Base-by-base conservation (phyloP, 1,140 invertebrate genomes). In the Melitaea cinxia region DNA sequence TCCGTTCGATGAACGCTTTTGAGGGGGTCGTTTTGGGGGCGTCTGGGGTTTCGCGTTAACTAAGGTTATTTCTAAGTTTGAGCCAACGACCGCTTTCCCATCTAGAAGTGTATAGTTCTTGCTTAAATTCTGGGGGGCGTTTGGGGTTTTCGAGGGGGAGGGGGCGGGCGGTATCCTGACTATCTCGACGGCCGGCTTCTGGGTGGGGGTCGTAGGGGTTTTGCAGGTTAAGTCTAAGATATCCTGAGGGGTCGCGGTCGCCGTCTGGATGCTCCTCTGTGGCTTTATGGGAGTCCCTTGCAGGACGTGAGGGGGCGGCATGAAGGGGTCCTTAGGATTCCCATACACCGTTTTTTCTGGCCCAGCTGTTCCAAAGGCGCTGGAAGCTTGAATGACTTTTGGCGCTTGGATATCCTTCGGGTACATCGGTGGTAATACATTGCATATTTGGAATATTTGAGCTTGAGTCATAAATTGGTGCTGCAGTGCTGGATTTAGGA, bases 321-420 rank as follows among this genome's bases (percentile, higher is more conserved):
- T 85, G 64, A 93, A 88, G 7, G 93, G 91, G 64, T 95, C 94
- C 72, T 95, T 95, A 0, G 94, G 94, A 83, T 95, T 94, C 0
- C 94, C 94, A 68, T 95, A 95, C 4, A 95, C 93, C 0, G 91
- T 94, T 64, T 92, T 93, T 70, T 94, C 94, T 12, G 92, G 93
- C 26, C 93, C 92, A 0, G 91, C 89, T 4, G 85, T 89, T 0
- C 92, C 91, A 76, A 94, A 95, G 45, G 94, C 94, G 12, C 93
- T 93, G 33, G 92, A 93, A 0, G 92, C 94, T 72, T 95, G 94
- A 1, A 93, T 93, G 0, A 94, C 94, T 73, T 92, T 93, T 0
- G 93, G 94, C 0, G 93, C 93, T 17, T 79, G 78, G 0, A 68
- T 28, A 0, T 80, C 82, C 55, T 85, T 83, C n/a, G 65, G 69